Conservation (phyloP, 2,797 vertebrate species). For the Silurus aristotelis region DNA sequence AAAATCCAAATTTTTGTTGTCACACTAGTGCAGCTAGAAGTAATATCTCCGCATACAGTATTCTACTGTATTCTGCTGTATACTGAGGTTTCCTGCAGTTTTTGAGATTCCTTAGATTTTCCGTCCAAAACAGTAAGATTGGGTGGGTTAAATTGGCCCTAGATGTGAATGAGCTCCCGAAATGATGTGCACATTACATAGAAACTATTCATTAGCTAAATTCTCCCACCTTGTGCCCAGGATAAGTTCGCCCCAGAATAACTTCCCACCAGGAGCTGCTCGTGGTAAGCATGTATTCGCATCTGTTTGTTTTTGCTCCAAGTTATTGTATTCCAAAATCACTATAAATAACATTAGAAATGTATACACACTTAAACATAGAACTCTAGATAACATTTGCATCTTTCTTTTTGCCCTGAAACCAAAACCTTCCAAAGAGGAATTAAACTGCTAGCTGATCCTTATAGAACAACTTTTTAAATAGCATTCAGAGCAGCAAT, state of each 20-base stretch:
- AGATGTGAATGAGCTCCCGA: neutral
- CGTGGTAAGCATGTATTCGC: neutral
- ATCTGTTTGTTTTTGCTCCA: neutral
- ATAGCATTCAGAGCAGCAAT: constrained; percentile 29
- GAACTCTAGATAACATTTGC: neutral
- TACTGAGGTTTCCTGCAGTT: neutral
- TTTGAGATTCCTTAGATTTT: neutral
- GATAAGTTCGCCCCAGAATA: neutral
- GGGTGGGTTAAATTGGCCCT: no score
- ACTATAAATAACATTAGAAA: neutral
- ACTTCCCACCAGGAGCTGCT: neutral
- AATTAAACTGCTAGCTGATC: neutral
- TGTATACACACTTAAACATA: neutral
- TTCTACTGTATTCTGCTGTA: no score
- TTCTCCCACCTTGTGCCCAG: no score
- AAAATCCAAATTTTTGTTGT: neutral
- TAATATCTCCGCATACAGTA: no score
- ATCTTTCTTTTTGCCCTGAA: neutral
- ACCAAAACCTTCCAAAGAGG: neutral
- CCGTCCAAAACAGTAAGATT: neutral
- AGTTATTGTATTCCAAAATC: neutral
- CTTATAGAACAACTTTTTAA: constrained; percentile 48
- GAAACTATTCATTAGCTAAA: neutral
- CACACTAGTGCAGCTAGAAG: neutral
- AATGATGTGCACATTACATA: neutral